Conservation (phyloP, 2,888 invertebrate genomes). For the Lycaena phlaeas region DNA sequence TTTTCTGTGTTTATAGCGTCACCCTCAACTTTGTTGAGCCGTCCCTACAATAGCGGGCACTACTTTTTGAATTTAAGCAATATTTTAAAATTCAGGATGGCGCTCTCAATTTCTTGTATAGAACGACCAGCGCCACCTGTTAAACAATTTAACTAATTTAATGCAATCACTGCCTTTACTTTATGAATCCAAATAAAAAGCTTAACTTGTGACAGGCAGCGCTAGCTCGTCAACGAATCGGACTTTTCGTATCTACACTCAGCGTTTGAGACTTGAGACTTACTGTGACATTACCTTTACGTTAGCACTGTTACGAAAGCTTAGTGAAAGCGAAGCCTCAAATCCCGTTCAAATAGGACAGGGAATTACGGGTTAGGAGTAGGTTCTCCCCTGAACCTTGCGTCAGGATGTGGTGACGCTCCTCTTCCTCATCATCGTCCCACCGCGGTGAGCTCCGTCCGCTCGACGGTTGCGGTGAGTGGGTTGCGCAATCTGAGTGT, state of each 20-base stretch:
- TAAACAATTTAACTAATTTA: constrained; percentile 17
- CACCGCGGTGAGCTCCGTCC: constrained; percentile 63
- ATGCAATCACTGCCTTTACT: constrained; percentile 61
- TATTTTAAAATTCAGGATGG: constrained; percentile 53
- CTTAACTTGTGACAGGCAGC: constrained; percentile 19
- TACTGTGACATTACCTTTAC: constrained; percentile 17
- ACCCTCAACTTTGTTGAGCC: constrained; percentile 56
- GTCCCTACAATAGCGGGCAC: too few relatives aligned
- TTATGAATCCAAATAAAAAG: constrained; percentile 13
- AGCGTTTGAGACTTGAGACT: constrained; percentile 45
- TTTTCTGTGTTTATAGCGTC: constrained; percentile 34
- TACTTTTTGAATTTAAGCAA: neutral
- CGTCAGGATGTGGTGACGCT: constrained; percentile 51
- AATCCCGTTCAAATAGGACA: constrained; percentile 25
- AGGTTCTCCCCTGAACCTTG: constrained; percentile 52
- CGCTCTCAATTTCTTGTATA: constrained; percentile 41
- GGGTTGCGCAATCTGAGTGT: constrained; percentile 44
- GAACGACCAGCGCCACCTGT: constrained; percentile 66
- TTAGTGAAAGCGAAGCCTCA: constrained; percentile 27
- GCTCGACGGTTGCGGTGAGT: constrained; percentile 56
- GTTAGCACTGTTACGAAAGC: constrained; percentile 16
- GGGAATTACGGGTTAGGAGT: constrained; percentile 17
- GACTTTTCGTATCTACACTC: neutral
- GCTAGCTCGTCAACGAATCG: constrained; percentile 18
- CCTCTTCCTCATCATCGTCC: constrained; percentile 61